Percentiles rank a stretch among this genome's conserved stretches.
Conservation (phyloP, 2,888 invertebrate genomes). For the Sarcophaga carnaria region DNA sequence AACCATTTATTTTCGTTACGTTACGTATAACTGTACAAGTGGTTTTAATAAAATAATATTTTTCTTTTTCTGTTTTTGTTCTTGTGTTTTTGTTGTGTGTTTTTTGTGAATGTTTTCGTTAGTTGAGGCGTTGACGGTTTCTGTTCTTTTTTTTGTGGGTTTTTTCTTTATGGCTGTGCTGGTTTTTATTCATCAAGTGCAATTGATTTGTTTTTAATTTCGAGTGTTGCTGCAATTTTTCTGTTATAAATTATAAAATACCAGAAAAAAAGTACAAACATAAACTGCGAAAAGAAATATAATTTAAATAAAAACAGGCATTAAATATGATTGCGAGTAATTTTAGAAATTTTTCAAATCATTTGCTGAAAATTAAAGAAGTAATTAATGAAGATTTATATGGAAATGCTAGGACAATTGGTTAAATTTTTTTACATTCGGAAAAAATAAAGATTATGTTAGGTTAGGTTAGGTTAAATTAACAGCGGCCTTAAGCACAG, state of each 20-base stretch:
- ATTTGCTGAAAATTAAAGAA: no score
- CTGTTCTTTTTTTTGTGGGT: neutral
- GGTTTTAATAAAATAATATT: conserved; percentile 13
- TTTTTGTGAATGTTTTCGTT: conserved; percentile 5
- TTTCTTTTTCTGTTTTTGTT: neutral
- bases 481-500: no score
- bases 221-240: conserved; percentile 12
- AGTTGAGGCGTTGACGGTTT: conserved; percentile 28
- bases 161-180: neutral
- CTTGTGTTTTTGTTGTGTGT: neutral
- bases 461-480: no score
- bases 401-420: no score
- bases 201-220: conserved; percentile 42
- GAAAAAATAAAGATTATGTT: no score
- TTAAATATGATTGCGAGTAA: no score
- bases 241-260: neutral
- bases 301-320: no score
- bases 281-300: no score
- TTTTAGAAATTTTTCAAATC: no score
- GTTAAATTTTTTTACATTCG: no score
- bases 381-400: no score
- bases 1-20: conserved; percentile 40
- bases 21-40: neutral
- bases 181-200: conserved; percentile 29
- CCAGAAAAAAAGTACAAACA: no score